Evolutionary conservation across 2,113 vertebrate genomes (phyloP), one percentile per base, ranked within the genome.

Genomic region (Butorides virescens): DNA sequence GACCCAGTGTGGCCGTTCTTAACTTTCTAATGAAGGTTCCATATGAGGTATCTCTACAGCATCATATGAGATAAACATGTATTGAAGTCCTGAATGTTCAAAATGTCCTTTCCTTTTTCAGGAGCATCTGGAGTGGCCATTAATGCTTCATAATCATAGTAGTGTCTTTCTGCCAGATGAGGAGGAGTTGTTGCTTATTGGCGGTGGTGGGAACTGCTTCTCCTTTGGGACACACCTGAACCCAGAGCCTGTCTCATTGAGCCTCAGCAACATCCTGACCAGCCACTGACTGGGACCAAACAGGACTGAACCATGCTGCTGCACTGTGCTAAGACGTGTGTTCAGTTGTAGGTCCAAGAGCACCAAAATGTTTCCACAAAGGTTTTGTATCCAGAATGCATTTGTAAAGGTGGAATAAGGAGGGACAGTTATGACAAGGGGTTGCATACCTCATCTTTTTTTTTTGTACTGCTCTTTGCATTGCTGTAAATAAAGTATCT

Each of bases 181-280:
- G 49, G 75, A 97, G 14, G 97, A 98, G 90, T 67, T 99, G 63
- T 49, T 99, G 22, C 81, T 99, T 22, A 97, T 99, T 13, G 99
- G 99, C 0, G 99, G 99, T 15, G 99, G 99, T 58, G 99, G 99
- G 42, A 99, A 99, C 98, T 99, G 99, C 73, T 99, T 99, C 97
- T 99, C 99, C 34, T 99, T 99, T 68, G 99, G 99, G 82, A 99
- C 99, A 25, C 99, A 99, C 73, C 96, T 99, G 88, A 99, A 99
- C 84, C 87, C 80, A 25, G 97, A 96, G 34, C 98, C 98, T 7
- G 97, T 99, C 59, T 83, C 25, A 1, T 36, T 99, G 96, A 97
- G 98, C 68, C 97, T 99, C 77, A 88, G 93, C 70, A 73, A n/a
- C 74, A 91, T 98, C 84, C 86, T 89, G 67, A 58, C 14, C 67